These are phyloP conservation scores for Panagrolaimus sp. DNA, from an alignment of 1,140 invertebrate species.

Conservation along the genomic window DNA sequence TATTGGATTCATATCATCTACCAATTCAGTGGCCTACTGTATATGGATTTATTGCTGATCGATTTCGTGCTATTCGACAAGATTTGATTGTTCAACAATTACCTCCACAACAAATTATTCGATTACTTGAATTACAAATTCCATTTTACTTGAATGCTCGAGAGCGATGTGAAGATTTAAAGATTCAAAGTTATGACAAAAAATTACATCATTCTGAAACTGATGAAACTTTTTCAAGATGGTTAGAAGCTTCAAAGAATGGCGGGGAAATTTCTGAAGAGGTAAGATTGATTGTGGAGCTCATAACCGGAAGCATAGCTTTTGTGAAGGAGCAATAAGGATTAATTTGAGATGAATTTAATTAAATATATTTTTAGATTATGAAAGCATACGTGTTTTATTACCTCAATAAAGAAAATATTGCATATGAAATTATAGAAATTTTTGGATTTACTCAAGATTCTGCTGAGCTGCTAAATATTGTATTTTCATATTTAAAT, in stretches of 20 bases:
- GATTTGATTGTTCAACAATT: constrained; percentile 21
- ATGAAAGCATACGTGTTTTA: neutral
- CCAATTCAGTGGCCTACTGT: constrained; percentile 6
- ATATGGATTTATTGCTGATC: constrained; percentile 21
- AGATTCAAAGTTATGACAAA: neutral
- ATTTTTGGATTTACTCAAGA: neutral
- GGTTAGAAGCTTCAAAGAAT: neutral
- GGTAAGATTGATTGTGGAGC: neutral
- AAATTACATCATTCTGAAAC: constrained; percentile 14
- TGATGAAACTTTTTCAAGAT: constrained; percentile 15
- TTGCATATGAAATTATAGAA: neutral
- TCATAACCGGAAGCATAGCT: no score
- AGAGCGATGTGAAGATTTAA: neutral
- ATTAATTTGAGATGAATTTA: no score
- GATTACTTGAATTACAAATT: constrained; percentile 18
- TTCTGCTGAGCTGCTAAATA: neutral
- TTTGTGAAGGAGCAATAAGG: no score
- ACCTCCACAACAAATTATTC: neutral
- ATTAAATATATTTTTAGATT: no score
- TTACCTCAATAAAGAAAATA: neutral
- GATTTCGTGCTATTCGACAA: constrained; percentile 21
- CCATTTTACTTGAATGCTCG: constrained; percentile 18
- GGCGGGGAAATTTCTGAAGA: neutral
- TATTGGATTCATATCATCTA: constrained; percentile 10
- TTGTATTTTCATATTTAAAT: constrained; percentile 6